phyloP scores from a whole-genome alignment of 2,113 vertebrate genomes.

The Vimba vimba region DNA sequence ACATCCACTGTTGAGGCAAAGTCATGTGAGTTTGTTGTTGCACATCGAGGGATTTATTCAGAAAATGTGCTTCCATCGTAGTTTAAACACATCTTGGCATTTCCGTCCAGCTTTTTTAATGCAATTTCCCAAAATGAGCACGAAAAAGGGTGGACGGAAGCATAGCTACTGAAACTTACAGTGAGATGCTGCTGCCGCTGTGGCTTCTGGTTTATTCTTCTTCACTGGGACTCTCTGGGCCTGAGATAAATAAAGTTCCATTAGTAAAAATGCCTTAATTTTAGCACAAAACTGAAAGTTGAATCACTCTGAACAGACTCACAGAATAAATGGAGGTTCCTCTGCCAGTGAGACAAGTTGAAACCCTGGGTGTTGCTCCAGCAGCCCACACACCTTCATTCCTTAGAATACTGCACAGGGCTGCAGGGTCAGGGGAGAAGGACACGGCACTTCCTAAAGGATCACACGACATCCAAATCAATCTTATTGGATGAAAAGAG shows the following conservation, averaged over 20 bases:
- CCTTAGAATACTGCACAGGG: constrained; percentile 68
- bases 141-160: too few species aligned
- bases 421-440: constrained; percentile 66
- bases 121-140: too few species aligned
- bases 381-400: constrained; percentile 65
- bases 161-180: constrained; percentile 14
- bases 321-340: constrained; percentile 69
- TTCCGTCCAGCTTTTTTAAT: too few species aligned
- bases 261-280: not conserved
- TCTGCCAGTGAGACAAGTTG: constrained; percentile 63
- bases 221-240: constrained; percentile 72
- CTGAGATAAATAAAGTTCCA: constrained; percentile 55
- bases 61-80: too few species aligned
- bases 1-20: too few species aligned
- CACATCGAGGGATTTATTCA: too few species aligned
- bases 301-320: constrained; percentile 34
- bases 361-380: constrained; percentile 57
- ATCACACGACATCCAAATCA: not conserved
- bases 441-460: not conserved
- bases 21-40: too few species aligned
- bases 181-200: constrained; percentile 41
- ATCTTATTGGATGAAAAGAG: not conserved
- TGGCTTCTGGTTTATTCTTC: constrained; percentile 56
- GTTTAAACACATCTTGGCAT: too few species aligned
- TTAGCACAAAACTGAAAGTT: not conserved